A percentile compares a stretch with the other conserved stretches of the same genome.
Evolutionary conservation across 2,888 invertebrate genomes (phyloP).

Genomic region (Ormyrus pomaceus): DNA sequence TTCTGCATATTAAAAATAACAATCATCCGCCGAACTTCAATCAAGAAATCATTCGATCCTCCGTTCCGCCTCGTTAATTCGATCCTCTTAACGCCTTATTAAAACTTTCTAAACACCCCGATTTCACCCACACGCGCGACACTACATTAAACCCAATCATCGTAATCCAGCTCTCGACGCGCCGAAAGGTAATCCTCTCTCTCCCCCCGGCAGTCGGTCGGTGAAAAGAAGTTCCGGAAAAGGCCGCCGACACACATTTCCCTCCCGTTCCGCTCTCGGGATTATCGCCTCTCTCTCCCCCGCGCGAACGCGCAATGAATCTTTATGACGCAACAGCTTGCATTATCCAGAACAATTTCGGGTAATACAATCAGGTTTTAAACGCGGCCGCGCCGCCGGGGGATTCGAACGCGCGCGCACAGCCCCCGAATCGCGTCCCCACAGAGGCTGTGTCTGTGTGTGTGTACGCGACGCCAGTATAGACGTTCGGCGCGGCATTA

Average conservation of each 20-base stretch:
- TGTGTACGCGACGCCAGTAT: background rate
- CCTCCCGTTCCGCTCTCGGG: background rate
- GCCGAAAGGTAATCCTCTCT: too few species aligned
- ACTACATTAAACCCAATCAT: too few species aligned
- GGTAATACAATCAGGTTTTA: constrained; percentile 49
- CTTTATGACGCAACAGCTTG: constrained; percentile 46
- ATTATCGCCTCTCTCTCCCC: constrained; percentile 11
- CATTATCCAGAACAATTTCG: constrained; percentile 49
- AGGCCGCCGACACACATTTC: background rate
- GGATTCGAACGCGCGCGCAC: constrained; percentile 9
- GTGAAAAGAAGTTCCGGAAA: too few species aligned
- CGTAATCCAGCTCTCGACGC: too few species aligned
- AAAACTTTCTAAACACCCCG: too few species aligned
- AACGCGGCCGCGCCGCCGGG: constrained; percentile 19
- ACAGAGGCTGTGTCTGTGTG: constrained; percentile 25
- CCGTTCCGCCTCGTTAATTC: too few species aligned
- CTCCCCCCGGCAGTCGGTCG: too few species aligned
- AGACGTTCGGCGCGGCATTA: background rate
- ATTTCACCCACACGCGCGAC: too few species aligned
- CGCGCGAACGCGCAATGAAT: constrained; percentile 23
- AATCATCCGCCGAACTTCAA: too few species aligned
- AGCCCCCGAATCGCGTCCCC: constrained; percentile 6
- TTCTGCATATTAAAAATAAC: too few species aligned
- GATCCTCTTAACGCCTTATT: too few species aligned
- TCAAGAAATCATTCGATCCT: too few species aligned